These are phyloP conservation scores for Benthosema pterotum DNA, from an alignment of 2,797 vertebrate species.

Conservation along the genomic window DNA sequence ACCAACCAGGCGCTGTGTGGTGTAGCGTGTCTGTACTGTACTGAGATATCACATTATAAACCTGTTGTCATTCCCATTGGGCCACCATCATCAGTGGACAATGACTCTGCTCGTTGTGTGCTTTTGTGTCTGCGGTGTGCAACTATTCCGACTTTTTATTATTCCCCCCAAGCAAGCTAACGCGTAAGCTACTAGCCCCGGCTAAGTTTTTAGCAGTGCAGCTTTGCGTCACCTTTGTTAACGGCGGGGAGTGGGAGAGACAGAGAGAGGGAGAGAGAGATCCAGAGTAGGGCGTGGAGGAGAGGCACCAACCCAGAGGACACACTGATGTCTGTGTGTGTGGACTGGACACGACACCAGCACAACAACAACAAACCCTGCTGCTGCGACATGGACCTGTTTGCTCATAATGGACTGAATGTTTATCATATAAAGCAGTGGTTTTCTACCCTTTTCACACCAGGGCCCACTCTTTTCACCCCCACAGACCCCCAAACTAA, in stretches of 20 bases:
- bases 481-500: too few species aligned
- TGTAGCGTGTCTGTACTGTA: background rate
- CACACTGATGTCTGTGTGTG: conserved; percentile 18
- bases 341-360: too few species aligned
- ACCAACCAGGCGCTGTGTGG: conserved; percentile 29
- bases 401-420: too few species aligned
- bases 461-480: too few species aligned
- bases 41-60: conserved; percentile 16
- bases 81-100: too few species aligned
- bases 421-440: too few species aligned
- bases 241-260: conserved; percentile 40
- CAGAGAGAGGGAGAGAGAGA: background rate
- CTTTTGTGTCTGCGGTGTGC: conserved; percentile 7
- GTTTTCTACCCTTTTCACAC: too few species aligned
- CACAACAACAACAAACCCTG: too few species aligned
- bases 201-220: conserved; percentile 62
- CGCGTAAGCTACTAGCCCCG: conserved; percentile 62
- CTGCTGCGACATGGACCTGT: too few species aligned
- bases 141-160: too few species aligned
- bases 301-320: conserved; percentile 23
- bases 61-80: conserved; percentile 26
- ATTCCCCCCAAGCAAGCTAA: conserved; percentile 41
- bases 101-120: conserved; percentile 41
- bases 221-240: conserved; percentile 79
- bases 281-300: conserved; percentile 48